A percentile compares a stretch with the other conserved stretches of the same genome.
Evolutionary conservation across 2,113 vertebrate species (phyloP).

Genomic region (Lichenostomus cassidix): DNA sequence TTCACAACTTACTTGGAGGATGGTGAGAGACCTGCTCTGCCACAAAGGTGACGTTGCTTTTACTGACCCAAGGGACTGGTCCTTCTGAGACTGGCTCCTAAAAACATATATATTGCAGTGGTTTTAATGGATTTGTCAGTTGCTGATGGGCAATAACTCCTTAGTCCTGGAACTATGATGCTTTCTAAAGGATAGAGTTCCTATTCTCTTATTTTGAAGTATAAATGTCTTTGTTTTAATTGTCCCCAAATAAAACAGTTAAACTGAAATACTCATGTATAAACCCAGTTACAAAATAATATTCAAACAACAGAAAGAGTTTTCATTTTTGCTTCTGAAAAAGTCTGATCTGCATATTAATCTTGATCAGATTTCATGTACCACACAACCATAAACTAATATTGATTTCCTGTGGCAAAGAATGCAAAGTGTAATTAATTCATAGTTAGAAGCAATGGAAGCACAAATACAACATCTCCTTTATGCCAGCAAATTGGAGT

Average conservation of each 20-base stretch:
- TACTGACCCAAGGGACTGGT: slow-evolving; percentile 88
- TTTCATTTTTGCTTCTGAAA: background rate
- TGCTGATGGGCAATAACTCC: background rate
- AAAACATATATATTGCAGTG: background rate
- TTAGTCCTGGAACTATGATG: background rate
- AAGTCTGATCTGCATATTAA: background rate
- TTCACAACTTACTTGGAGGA: slow-evolving; percentile 90
- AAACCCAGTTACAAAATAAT: background rate
- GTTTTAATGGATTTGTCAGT: background rate
- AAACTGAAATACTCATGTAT: background rate
- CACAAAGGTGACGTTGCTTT: slow-evolving; percentile 91
- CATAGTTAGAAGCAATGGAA: background rate
- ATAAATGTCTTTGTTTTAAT: background rate
- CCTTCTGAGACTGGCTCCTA: slow-evolving; percentile 89
- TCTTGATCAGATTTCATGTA: background rate
- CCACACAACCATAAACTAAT: background rate
- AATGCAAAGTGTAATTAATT: background rate
- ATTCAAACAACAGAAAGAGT: background rate
- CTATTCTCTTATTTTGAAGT: background rate
- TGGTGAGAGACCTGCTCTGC: slow-evolving; percentile 99
- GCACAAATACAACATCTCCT: background rate
- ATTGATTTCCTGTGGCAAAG: background rate
- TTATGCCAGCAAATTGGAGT: background rate
- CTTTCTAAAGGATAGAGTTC: background rate
- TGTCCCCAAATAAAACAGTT: background rate